Base-by-base conservation (phyloP, 2,113 vertebrate genomes). In the Nycticebus coucang region DNA sequence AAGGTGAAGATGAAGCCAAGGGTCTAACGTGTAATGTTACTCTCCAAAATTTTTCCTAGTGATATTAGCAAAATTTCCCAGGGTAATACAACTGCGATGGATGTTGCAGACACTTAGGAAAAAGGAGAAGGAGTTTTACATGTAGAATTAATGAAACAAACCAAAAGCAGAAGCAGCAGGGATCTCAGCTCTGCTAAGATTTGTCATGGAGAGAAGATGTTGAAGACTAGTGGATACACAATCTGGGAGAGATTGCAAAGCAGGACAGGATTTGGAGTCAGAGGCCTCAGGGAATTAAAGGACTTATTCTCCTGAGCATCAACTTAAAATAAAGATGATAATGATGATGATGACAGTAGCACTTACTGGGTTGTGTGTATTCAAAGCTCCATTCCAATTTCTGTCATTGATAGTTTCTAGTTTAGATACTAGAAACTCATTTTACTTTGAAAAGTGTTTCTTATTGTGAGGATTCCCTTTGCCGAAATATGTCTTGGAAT, bases 341-440 rank as follows among this genome's bases (percentile, higher is more conserved):
- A 59, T 19, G 18, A 64, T 64, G 60, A 33, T 53, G 17, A 37
- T 22, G 35, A 24, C 19, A 7, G 74, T 33, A n/a, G 14, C n/a
- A 28, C 21, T 85, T 74, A 45, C 19, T 68, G 66, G 7, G 28
- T 59, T 93, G 71, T 26, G 21, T 68, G n/a, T 18, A 66, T 66
- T 87, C 84, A 83, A 80, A 80, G 74, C 45, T 22, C 37, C 69
- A 77, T 30, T 71, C 28, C 74, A 71, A 71, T 78, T 79, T 89
- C 81, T 71, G 50, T 88, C 19, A 5, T 88, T 28, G 22, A 79
- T 66, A 26, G 18, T 84, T 84, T 79, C 26, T 7, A n/a, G 18
- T 57, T 88, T 72, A 92, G 62, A 92, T 41, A 85, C 75, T 37
- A 6, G 71, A 91, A 88, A 92, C 30, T 92, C 78, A 53, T n/a